Base-by-base conservation (phyloP, 2,888 invertebrate species). In the Drosophila picticornis region DNA sequence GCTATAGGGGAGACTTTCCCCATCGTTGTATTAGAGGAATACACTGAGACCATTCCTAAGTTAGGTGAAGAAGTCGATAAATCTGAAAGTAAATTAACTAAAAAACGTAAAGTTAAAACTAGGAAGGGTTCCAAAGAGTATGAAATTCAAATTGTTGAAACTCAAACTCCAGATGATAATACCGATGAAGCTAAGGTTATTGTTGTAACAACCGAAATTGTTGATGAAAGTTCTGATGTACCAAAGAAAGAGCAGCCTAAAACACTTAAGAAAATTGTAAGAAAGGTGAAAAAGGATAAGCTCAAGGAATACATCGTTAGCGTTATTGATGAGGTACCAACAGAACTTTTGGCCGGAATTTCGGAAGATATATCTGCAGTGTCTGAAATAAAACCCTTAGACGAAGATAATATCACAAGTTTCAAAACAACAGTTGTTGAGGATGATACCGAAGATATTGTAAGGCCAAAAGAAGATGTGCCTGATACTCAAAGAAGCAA, bases 71-170 rank as follows among this genome's bases (percentile, higher is more conserved):
- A 92, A 36, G 86, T 92, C 7, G 77, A 84, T 38, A 69, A 83
- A 7, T 69, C 81, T 27, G 82, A 83, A 31, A 91, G 91, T 67
- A 92, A 92, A 53, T 92, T 90, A 4, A 92, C 92, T 0, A 94
- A 93, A 4, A 94, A 93, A 70, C 94, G 94, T 1, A 92, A 93
- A 4, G 93, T 94, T 1, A 94, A 93, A 77, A 94, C 94, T 61
- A 92, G 90, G 68, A 93, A 92, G 58, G 94, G 93, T 2, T 87
- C 89, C 0, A 94, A 94, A 58, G 89, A 93, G 72, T 94, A 94
- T 79, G 90, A 94, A 11, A 94, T 94, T 1, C 94, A 94, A 75
- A 90, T 92, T n/a, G 91, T 93, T 4, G 94, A 94, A 7, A 89
- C 94, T 22, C 91, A 94, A 83, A 34, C 29, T 7, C 22, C 67